Conservation (phyloP, 1,140 invertebrate species). For the Nasonia longicornis region DNA sequence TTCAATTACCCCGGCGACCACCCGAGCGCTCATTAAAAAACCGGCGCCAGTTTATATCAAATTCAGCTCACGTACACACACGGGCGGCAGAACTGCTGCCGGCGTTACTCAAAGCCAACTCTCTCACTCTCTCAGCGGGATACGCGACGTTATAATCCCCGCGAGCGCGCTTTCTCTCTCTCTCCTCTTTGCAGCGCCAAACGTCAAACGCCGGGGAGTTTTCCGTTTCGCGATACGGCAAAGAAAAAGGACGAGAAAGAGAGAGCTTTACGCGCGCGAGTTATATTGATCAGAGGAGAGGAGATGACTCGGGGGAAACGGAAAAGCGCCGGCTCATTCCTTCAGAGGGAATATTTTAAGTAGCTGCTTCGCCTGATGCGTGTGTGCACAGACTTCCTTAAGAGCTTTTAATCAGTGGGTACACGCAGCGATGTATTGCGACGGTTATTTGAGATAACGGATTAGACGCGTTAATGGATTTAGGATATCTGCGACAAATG, state of each 20-base stretch:
- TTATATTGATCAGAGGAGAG: background rate
- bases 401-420: constrained; percentile 7
- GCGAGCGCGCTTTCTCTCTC: background rate
- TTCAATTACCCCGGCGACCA: background rate
- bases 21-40: background rate
- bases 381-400: background rate
- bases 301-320: background rate
- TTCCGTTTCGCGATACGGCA: background rate
- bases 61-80: background rate
- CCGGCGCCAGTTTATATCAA: background rate
- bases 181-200: background rate
- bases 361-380: background rate
- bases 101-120: background rate
- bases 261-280: background rate
- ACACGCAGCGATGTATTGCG: background rate
- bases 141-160: constrained; percentile 13
- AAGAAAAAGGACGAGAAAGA: background rate
- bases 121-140: constrained; percentile 5
- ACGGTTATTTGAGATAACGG: too few relatives aligned
- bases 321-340: background rate
- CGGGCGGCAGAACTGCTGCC: background rate
- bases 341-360: constrained; percentile 19
- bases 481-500: too few relatives aligned
- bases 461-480: too few relatives aligned
- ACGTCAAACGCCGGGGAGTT: constrained; percentile 11